A percentile compares a stretch with the other conserved stretches of the same genome.
phyloP scores from a whole-genome alignment of 2,797 vertebrate species.

The Etheostoma perlongum region DNA sequence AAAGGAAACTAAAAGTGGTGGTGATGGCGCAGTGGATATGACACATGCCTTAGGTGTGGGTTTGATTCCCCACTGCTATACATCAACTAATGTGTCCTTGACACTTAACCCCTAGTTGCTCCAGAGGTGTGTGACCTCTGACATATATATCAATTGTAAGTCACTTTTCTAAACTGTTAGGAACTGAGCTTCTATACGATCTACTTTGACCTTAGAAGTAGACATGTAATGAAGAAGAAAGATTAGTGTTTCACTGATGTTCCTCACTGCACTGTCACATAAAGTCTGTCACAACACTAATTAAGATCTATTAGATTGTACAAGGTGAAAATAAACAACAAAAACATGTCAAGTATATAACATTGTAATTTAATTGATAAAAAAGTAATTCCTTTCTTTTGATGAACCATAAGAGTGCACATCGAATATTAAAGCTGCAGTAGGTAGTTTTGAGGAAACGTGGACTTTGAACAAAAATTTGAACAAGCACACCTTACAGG shows the following conservation, averaged over 20 bases:
- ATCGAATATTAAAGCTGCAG: not conserved
- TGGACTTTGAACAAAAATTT: too few relatives aligned
- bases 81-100: too few relatives aligned
- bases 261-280: not conserved
- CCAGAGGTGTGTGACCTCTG: too few relatives aligned
- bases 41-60: too few relatives aligned
- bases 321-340: not conserved
- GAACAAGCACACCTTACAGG: too few relatives aligned
- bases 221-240: not conserved
- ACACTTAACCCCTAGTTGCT: too few relatives aligned
- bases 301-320: conserved; percentile 9
- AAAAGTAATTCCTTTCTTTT: not conserved
- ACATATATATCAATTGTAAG: too few relatives aligned
- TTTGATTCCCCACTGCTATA: too few relatives aligned
- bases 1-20: not conserved
- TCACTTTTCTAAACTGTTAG: not conserved
- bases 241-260: not conserved
- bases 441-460: too few relatives aligned
- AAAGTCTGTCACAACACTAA: conserved; percentile 31
- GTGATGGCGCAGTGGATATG: too few relatives aligned
- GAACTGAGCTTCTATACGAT: not conserved
- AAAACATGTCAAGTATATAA: not conserved
- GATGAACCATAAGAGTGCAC: not conserved
- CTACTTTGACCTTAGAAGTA: not conserved
- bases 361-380: not conserved